Evolutionary conservation across 1,140 invertebrate genomes (phyloP).

Genomic region (Eueides isabella): DNA sequence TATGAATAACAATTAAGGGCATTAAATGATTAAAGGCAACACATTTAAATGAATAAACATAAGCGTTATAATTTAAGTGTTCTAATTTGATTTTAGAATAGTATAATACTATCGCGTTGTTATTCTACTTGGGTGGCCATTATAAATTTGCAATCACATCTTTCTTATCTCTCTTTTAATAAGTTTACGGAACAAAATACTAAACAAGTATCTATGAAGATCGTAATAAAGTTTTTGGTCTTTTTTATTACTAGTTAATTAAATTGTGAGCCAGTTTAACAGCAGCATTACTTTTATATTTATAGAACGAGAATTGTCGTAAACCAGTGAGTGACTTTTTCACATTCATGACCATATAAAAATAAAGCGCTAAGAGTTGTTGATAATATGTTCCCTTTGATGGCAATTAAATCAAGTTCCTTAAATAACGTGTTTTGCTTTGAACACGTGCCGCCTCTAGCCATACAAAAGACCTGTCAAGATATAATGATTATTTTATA

Average conservation of each 20-base stretch:
- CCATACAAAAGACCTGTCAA: slow-evolving; percentile 41
- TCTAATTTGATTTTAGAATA: background rate
- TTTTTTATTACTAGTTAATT: background rate
- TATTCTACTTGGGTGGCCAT: slow-evolving; percentile 36
- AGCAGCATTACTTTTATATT: slow-evolving; percentile 18
- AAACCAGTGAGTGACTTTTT: slow-evolving; percentile 16
- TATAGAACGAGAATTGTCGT: slow-evolving; percentile 13
- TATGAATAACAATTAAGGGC: background rate
- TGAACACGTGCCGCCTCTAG: slow-evolving; percentile 44
- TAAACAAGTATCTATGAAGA: background rate
- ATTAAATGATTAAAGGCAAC: background rate
- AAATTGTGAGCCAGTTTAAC: background rate
- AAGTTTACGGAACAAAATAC: background rate
- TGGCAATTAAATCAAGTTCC: slow-evolving; percentile 37
- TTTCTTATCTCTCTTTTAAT: background rate
- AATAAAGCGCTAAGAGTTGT: slow-evolving; percentile 20
- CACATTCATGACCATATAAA: slow-evolving; percentile 18
- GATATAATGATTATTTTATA: slow-evolving; percentile 47
- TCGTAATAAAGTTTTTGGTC: background rate
- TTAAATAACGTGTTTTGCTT: slow-evolving; percentile 39
- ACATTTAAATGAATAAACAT: background rate
- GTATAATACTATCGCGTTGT: slow-evolving; percentile 14
- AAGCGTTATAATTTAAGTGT: background rate
- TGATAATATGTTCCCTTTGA: slow-evolving; percentile 29
- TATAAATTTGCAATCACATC: background rate